phyloP scores from a whole-genome alignment of 2,113 vertebrate genomes.

The Dasypus novemcinctus region DNA sequence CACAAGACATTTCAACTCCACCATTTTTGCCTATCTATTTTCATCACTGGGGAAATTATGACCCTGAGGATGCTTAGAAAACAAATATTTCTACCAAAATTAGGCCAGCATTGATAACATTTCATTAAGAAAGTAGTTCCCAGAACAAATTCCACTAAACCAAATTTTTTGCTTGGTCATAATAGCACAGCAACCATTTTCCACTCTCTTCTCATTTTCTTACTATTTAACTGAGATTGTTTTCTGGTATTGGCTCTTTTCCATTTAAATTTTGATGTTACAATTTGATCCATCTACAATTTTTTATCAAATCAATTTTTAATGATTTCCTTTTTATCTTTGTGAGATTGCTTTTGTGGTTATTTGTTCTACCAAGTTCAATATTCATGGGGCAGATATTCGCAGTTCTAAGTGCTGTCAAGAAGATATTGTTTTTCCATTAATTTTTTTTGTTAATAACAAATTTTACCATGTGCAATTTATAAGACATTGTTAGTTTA shows the following conservation, averaged over 20 bases:
- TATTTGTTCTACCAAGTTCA: conserved; percentile 15
- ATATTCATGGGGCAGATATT: neutral
- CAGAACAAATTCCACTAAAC: neutral
- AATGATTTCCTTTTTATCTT: neutral
- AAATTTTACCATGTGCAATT: neutral
- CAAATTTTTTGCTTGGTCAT: neutral
- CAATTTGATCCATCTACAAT: neutral
- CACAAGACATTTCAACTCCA: neutral
- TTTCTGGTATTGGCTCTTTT: neutral
- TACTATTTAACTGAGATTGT: neutral
- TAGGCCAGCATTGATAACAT: neutral
- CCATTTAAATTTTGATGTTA: neutral
- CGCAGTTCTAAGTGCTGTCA: neutral
- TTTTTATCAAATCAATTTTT: neutral
- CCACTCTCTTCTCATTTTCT: neutral
- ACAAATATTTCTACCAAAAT: neutral
- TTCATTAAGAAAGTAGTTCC: neutral
- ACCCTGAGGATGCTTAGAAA: neutral
- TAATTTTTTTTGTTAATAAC: conserved; percentile 38
- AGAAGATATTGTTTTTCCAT: neutral
- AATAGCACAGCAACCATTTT: neutral
- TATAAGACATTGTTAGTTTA: neutral
- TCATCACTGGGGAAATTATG: conserved; percentile 36
- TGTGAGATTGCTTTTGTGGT: neutral
- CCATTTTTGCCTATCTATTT: neutral